These are phyloP conservation scores for Toxostoma redivivum DNA, from an alignment of 2,113 vertebrate genomes.

Conservation along the genomic window DNA sequence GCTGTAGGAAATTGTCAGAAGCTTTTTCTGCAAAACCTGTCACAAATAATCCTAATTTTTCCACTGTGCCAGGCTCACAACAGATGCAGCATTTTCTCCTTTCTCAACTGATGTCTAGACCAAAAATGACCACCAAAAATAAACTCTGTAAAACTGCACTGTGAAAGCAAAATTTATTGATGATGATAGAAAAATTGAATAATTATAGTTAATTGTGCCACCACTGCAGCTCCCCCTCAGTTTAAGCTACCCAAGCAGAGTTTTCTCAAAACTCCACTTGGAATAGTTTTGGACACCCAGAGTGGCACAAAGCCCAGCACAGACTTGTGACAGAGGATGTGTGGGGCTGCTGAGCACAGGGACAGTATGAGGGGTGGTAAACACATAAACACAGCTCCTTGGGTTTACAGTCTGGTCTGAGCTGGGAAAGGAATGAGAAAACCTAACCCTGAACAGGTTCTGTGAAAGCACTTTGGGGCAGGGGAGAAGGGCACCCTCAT, in stretches of 20 bases:
- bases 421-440: background rate
- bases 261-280: background rate
- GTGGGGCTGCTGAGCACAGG: background rate
- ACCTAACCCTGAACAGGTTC: background rate
- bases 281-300: background rate
- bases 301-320: background rate
- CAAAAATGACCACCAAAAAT: background rate
- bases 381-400: too few relatives aligned
- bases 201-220: background rate
- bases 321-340: background rate
- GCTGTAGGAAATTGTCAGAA: background rate
- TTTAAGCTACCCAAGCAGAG: background rate
- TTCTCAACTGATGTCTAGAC: background rate
- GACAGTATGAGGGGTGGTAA: background rate
- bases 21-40: background rate
- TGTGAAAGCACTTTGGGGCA: background rate
- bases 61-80: background rate
- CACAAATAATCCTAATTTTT: background rate
- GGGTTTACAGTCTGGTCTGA: background rate
- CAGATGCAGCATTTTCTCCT: background rate
- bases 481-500: background rate
- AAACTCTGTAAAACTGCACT: background rate
- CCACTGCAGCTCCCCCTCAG: fast-evolving
- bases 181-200: background rate
- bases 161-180: background rate